Base-by-base conservation (phyloP, 37 sponge, comb jelly and placozoan genomes). In the Crambe crambe region DNA sequence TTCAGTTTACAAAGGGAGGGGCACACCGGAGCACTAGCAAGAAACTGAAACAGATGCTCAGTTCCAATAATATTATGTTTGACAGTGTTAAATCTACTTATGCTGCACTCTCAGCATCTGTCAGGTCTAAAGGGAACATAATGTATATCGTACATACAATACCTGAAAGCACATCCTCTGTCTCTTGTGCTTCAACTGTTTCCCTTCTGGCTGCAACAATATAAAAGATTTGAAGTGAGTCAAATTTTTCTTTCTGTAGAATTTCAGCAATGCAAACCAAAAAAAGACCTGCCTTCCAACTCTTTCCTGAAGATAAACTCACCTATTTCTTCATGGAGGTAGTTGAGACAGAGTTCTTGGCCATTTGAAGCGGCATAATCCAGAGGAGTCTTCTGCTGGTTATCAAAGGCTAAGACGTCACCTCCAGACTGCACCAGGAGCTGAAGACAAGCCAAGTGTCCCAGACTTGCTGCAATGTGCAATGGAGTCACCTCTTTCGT, bases 361-460 rank as follows among this genome's bases (percentile, higher is more conserved):
- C 84, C 75, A 29, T 74, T 79, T 3, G 36, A 30, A 12, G 36
- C 38, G 58, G 89, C 89, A 67, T 89, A 83, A 59, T 89, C 89
- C 32, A 77, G 29, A 36, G 89, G 75, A 4, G 79, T 77, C 37
- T 59, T 41, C 78, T 83, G 72, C 20, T 60, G 8, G 22, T 23
- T n/a, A 44, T 89, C 89, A n/a, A 10, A 26, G 0, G 41, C 42
- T 64, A 80, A 35, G 40, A 79, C 47, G 62, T 79, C 74, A 10
- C 80, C 84, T 36, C 80, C 84, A 42, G 65, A 73, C 66, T 90
- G 80, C 6, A 85, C 77, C 23, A 90, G 78, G 21, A 75, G 75
- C 73, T 85, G 74, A 8, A 85, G 82, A 39, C 86, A 90, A 32
- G 76, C 86, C 41, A 85, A 34, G 66, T 90, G 76, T 0, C 90